These are phyloP conservation scores for Cnemophilus loriae DNA, from an alignment of 2,113 vertebrate species.

Conservation along the genomic window DNA sequence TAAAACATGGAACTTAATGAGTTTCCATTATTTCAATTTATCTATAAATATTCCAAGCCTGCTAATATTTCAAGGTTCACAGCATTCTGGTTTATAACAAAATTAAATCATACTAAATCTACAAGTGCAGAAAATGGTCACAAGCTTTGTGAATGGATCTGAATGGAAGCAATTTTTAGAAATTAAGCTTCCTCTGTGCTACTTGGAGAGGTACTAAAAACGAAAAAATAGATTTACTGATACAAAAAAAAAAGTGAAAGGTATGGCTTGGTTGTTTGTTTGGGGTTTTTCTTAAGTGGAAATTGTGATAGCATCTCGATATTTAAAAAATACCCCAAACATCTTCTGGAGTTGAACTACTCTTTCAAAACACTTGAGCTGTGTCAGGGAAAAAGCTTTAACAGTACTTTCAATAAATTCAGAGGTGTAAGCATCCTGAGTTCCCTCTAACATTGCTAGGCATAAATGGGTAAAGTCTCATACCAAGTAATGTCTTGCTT, in stretches of 20 bases:
- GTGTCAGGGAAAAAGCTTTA: not conserved
- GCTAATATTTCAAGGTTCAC: not conserved
- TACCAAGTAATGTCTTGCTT: not conserved
- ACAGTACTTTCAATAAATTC: not conserved
- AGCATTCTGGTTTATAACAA: not conserved
- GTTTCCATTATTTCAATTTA: constrained; percentile 9
- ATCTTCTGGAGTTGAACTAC: not conserved
- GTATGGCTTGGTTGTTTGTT: not conserved
- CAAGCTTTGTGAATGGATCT: not conserved
- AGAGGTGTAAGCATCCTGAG: not conserved
- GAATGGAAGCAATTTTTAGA: not conserved
- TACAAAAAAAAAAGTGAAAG: not conserved
- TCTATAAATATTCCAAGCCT: not conserved
- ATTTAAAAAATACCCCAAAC: not conserved
- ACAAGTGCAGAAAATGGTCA: not conserved
- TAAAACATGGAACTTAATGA: not conserved
- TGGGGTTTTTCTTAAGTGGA: not conserved
- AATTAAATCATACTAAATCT: constrained; percentile 6
- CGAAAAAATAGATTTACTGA: not conserved
- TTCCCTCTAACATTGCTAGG: not conserved
- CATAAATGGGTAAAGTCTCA: not conserved
- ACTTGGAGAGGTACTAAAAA: not conserved
- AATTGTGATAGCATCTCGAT: not conserved
- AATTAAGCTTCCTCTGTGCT: not conserved
- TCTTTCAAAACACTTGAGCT: not conserved